These are phyloP conservation scores for Melitaea cinxia DNA, from an alignment of 1,140 invertebrate species.

Conservation along the genomic window DNA sequence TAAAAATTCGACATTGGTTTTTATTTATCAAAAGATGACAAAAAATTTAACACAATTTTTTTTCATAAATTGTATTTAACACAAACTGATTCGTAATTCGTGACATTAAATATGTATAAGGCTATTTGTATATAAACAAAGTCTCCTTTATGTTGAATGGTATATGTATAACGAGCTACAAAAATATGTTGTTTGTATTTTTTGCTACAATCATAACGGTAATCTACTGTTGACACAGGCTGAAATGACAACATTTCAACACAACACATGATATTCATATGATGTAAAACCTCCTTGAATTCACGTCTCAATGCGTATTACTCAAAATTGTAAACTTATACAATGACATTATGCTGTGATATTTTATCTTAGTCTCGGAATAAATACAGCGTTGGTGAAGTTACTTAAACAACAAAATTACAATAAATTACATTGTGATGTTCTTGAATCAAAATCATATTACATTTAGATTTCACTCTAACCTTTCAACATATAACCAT, in stretches of 20 bases:
- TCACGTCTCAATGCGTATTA: conserved; percentile 24
- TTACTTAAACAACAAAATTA: background rate
- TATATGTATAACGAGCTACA: background rate
- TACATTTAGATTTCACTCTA: too few species aligned
- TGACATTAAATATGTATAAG: background rate
- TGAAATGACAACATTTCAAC: conserved; percentile 39
- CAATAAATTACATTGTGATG: background rate
- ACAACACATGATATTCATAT: conserved; percentile 28
- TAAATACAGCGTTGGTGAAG: background rate
- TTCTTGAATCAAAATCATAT: background rate
- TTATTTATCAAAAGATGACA: too few species aligned
- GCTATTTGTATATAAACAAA: background rate
- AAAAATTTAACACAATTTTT: too few species aligned
- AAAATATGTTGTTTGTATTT: background rate
- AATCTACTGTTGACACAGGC: conserved; percentile 4
- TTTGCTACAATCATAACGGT: conserved; percentile 9
- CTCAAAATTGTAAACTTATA: conserved; percentile 18
- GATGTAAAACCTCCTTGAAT: conserved; percentile 41
- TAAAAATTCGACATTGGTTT: too few species aligned
- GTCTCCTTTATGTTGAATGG: background rate
- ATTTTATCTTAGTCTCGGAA: background rate
- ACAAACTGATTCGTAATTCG: background rate
- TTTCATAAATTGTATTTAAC: too few species aligned
- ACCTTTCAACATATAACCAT: too few species aligned
- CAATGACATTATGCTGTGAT: background rate